Percentiles rank a stretch among this genome's conserved stretches.
These are phyloP conservation scores for Cavia porcellus DNA, from an alignment of 2,113 vertebrate genomes.

Conservation along the genomic window DNA sequence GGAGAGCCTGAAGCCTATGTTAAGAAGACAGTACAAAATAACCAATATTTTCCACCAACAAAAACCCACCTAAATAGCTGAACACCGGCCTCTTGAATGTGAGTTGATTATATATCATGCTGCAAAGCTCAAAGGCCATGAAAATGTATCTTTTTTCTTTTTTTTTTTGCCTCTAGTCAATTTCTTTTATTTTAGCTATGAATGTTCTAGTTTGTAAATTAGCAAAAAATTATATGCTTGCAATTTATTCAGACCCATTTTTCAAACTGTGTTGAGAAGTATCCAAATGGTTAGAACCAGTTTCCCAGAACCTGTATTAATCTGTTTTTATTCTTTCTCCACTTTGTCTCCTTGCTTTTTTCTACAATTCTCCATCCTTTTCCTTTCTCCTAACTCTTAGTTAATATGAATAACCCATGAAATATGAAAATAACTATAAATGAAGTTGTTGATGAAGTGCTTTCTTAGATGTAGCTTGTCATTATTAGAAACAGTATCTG, in stretches of 20 bases:
- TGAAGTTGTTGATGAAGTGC: not conserved
- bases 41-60: not conserved
- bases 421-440: not conserved
- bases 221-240: conserved; percentile 17
- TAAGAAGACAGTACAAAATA: conserved; percentile 49
- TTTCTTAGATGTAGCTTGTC: not conserved
- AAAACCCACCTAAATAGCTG: not conserved
- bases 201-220: conserved; percentile 52
- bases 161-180: conserved; percentile 3
- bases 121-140: not conserved
- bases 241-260: conserved; percentile 20
- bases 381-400: not conserved
- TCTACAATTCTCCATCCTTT: not conserved
- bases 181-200: conserved; percentile 57
- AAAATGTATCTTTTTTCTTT: not conserved
- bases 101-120: not conserved
- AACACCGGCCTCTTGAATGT: not conserved
- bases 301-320: not conserved
- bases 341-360: not conserved
- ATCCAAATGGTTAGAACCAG: not conserved
- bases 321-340: not conserved
- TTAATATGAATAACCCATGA: not conserved
- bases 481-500: not conserved
- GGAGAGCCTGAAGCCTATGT: not conserved
- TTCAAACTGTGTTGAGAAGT: not conserved